Evolutionary conservation across 2,797 vertebrate genomes (phyloP).

Genomic region (Rhynchonycteris naso): DNA sequence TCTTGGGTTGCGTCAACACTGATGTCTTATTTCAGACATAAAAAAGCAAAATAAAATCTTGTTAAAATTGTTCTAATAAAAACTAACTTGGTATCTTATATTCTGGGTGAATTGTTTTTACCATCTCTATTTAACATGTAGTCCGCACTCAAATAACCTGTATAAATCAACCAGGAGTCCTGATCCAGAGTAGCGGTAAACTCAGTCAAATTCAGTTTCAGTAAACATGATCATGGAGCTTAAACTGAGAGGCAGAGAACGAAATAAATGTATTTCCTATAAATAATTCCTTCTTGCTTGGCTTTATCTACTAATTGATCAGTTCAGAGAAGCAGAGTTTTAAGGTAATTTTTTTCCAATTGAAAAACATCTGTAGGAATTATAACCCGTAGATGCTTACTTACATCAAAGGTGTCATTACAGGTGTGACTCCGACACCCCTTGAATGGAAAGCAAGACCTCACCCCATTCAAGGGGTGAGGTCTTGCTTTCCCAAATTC

Average conservation of each 20-base stretch:
- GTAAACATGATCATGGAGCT: conserved; percentile 55
- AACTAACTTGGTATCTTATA: conserved; percentile 73
- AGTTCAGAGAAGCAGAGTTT: conserved; percentile 49
- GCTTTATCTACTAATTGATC: conserved; percentile 3
- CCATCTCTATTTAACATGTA: conserved; percentile 80
- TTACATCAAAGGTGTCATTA: conserved; percentile 28
- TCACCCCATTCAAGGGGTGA: no score
- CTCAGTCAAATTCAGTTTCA: conserved; percentile 69
- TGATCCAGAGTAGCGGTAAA: conserved; percentile 72
- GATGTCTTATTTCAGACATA: conserved; percentile 68
- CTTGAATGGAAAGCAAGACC: background rate
- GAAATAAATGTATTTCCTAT: conserved; percentile 41
- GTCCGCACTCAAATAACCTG: conserved; percentile 76
- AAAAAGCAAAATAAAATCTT: conserved; percentile 42
- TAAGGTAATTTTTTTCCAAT: conserved; percentile 63
- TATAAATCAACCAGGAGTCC: conserved; percentile 71
- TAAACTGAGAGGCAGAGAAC: conserved; percentile 48
- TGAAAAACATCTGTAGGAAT: conserved; percentile 54
- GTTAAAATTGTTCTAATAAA: conserved; percentile 51
- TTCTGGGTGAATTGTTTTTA: conserved; percentile 81
- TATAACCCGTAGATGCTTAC: conserved; percentile 48
- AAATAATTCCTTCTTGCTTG: background rate
- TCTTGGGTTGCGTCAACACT: background rate
- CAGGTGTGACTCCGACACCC: background rate
- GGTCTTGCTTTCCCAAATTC: background rate